These are phyloP conservation scores for Crypturellus tataupa DNA, from an alignment of 2,797 vertebrate species.

Conservation along the genomic window DNA sequence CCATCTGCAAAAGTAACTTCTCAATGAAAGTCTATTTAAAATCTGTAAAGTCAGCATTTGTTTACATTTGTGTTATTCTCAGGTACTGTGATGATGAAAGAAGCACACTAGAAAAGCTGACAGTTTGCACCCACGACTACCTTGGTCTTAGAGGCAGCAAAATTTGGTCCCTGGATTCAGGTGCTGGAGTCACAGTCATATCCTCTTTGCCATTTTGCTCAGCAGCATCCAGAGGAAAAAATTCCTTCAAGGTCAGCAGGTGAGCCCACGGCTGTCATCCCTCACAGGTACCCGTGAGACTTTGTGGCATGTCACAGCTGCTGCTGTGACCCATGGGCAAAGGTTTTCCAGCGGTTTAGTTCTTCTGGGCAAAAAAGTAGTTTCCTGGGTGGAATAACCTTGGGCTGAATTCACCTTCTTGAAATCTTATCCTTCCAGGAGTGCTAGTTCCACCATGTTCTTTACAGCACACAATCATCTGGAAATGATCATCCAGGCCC, in stretches of 20 bases:
- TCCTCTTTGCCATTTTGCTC: neutral
- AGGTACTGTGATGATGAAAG: neutral
- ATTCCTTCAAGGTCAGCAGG: neutral
- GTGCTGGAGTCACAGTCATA: neutral
- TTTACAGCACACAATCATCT: neutral
- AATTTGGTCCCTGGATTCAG: neutral
- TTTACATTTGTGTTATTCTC: neutral
- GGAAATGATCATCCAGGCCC: neutral
- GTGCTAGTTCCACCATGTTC: neutral
- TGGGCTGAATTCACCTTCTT: neutral
- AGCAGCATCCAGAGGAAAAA: neutral
- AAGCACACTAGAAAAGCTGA: neutral
- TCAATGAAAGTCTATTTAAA: neutral
- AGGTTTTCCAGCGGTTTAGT: neutral
- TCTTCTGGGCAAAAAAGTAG: neutral
- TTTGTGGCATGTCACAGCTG: fast-evolving
- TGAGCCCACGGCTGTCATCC: neutral
- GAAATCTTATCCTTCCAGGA: neutral
- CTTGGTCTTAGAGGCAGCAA: neutral
- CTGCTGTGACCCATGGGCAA: neutral
- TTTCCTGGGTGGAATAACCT: neutral
- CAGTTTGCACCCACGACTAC: neutral
- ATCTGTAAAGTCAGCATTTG: neutral
- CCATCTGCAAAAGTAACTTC: neutral
- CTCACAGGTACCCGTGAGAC: neutral